Percentiles rank a stretch among this genome's conserved stretches.
phyloP scores from a whole-genome alignment of 92 coral and sea anemone genomes.

The Parazoanthus atlanticus region DNA sequence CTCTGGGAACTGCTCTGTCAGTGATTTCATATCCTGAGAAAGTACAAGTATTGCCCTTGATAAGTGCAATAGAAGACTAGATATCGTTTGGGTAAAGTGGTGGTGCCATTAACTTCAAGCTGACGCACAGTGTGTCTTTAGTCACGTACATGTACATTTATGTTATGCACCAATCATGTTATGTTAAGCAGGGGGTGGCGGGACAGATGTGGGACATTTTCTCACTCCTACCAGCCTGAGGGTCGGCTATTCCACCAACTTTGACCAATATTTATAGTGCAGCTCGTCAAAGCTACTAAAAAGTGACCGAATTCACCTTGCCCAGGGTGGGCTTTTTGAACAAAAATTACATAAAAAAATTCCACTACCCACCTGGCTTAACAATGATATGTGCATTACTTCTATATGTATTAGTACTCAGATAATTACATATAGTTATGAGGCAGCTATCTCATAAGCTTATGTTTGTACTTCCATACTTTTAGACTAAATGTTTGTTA shows the following conservation, averaged over 20 bases:
- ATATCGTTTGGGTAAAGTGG: not conserved
- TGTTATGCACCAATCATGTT: too few relatives aligned
- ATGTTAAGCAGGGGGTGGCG: not conserved
- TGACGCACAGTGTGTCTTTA: not conserved
- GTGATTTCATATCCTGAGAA: conserved; percentile 58
- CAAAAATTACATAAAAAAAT: not conserved
- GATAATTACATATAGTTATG: too few relatives aligned
- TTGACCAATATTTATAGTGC: too few relatives aligned
- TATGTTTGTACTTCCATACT: too few relatives aligned
- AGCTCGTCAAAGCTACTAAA: too few relatives aligned
- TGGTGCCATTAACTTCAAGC: not conserved
- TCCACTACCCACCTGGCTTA: too few relatives aligned
- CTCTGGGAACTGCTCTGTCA: conserved; percentile 63
- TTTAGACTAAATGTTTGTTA: too few relatives aligned
- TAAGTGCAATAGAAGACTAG: conserved; percentile 23
- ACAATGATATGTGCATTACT: too few relatives aligned
- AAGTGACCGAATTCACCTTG: too few relatives aligned
- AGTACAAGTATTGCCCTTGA: not conserved
- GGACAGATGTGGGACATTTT: not conserved
- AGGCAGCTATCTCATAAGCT: too few relatives aligned
- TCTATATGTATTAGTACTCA: too few relatives aligned
- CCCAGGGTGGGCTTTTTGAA: not conserved
- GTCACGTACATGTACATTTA: not conserved
- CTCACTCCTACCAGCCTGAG: not conserved
- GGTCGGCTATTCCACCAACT: too few relatives aligned